Evolutionary conservation across 2,113 vertebrate genomes (phyloP).

Genomic region (Athene noctua): DNA sequence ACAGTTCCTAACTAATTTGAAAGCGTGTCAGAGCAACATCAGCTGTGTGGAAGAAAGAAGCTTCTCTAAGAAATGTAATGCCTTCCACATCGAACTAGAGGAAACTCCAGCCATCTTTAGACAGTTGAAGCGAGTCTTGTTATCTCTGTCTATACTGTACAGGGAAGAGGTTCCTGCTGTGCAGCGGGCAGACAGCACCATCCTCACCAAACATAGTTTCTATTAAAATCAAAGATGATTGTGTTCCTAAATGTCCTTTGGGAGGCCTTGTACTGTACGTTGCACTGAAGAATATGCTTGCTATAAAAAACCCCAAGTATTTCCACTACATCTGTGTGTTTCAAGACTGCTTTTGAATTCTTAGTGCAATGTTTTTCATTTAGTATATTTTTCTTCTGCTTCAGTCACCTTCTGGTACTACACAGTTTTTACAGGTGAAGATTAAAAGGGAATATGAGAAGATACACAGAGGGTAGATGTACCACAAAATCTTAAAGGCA

Average conservation of each 20-base stretch:
- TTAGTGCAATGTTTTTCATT: neutral
- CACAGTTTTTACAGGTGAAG: neutral
- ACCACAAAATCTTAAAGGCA: neutral
- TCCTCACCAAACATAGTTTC: neutral
- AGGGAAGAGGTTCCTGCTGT: neutral
- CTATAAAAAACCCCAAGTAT: neutral
- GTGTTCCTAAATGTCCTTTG: neutral
- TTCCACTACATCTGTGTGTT: neutral
- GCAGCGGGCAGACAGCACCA: neutral
- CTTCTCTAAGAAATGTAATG: neutral
- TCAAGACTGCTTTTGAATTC: neutral
- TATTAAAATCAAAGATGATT: neutral
- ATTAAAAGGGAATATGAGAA: neutral
- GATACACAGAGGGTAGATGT: neutral
- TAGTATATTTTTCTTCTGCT: neutral
- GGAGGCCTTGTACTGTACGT: neutral
- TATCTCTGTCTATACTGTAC: neutral
- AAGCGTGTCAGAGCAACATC: fast-evolving
- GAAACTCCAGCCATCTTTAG: neutral
- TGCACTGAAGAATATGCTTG: neutral
- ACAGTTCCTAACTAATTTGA: neutral
- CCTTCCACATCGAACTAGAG: neutral
- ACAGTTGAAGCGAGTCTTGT: neutral
- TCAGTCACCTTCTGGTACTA: neutral
- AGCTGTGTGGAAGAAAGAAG: neutral